phyloP scores from a whole-genome alignment of 2,797 vertebrate genomes.

The Coendou prehensilis region DNA sequence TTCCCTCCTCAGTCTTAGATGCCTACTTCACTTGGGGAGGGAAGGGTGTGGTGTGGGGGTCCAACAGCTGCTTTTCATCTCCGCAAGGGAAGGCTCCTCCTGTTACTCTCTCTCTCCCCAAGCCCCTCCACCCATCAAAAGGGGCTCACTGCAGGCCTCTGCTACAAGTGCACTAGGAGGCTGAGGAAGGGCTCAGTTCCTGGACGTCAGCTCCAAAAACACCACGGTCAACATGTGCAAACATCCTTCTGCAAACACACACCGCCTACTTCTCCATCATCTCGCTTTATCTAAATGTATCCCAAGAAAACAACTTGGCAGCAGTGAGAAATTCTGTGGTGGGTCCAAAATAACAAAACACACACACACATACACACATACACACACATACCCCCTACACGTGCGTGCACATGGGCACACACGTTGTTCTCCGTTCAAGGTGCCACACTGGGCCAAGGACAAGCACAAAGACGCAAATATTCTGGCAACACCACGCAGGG shows the following conservation, averaged over 20 bases:
- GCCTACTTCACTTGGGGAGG: neutral
- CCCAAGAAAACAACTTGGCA: slow-evolving; percentile 89
- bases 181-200: slow-evolving; percentile 66
- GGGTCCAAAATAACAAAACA: slow-evolving; percentile 65
- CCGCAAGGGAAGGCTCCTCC: slow-evolving; percentile 64
- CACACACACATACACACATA: neutral
- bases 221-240: slow-evolving; percentile 87
- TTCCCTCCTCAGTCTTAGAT: neutral
- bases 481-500: neutral
- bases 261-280: slow-evolving; percentile 84
- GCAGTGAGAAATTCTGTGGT: slow-evolving; percentile 87
- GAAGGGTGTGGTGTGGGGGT: neutral
- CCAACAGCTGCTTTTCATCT: slow-evolving; percentile 84
- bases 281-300: slow-evolving; percentile 90
- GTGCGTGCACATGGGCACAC: neutral
- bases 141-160: slow-evolving; percentile 84
- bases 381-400: neutral
- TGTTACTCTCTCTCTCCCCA: neutral
- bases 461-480: neutral
- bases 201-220: slow-evolving; percentile 85
- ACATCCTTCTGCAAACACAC: slow-evolving; percentile 88
- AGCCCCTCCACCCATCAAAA: slow-evolving; percentile 72
- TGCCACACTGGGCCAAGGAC: neutral
- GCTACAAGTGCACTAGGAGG: slow-evolving; percentile 61
- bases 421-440: neutral